Evolutionary conservation across 2,797 vertebrate species (phyloP).

Genomic region (Trachurus trachurus): DNA sequence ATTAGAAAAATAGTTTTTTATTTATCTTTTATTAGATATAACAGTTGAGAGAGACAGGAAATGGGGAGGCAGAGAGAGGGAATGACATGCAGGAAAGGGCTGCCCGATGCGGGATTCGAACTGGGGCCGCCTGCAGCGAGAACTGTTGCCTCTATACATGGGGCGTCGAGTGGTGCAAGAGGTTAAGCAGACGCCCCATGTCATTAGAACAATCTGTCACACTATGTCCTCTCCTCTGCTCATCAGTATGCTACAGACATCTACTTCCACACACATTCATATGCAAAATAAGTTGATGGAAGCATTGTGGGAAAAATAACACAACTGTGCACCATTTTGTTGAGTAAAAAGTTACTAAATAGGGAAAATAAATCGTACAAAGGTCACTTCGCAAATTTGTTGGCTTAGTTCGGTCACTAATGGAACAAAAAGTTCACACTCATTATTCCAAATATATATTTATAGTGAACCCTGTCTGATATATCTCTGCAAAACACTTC

Average conservation of each 20-base stretch:
- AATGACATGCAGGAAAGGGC: no score
- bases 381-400: not conserved
- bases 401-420: not conserved
- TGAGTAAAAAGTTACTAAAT: not conserved
- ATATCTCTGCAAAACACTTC: not conserved
- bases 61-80: no score
- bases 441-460: not conserved
- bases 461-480: not conserved
- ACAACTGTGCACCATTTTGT: not conserved
- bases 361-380: no score
- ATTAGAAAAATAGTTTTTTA: not conserved
- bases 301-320: not conserved
- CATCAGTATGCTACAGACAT: not conserved
- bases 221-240: not conserved
- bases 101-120: no score
- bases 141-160: no score
- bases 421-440: not conserved
- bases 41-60: no score
- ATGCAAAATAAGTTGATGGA: not conserved
- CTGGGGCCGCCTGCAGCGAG: no score
- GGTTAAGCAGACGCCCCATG: no score
- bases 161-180: no score
- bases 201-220: conserved; percentile 5
- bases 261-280: not conserved
- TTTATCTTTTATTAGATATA: no score